Evolutionary conservation across 2,888 invertebrate genomes (phyloP).

Genomic region (Apodemia zela): DNA sequence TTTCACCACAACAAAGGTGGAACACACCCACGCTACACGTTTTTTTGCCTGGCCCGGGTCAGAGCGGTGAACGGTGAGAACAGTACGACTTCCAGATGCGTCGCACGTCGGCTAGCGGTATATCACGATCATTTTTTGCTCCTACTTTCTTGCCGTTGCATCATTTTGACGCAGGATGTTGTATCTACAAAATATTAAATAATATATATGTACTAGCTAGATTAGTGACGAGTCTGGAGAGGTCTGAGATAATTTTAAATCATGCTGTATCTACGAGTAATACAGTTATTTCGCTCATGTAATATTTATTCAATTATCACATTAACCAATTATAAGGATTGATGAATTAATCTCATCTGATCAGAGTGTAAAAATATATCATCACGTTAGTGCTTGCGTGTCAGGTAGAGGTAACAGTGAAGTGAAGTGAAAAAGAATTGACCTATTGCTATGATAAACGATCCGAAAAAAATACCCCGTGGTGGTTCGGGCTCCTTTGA

Average conservation of each 20-base stretch:
- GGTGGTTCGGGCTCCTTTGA: too few relatives aligned
- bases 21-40: slow-evolving; percentile 54
- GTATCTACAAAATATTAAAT: slow-evolving; percentile 22
- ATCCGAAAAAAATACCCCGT: too few relatives aligned
- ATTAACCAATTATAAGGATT: too few relatives aligned
- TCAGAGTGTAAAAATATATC: too few relatives aligned
- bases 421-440: too few relatives aligned
- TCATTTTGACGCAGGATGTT: slow-evolving; percentile 36
- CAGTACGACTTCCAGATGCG: slow-evolving; percentile 73
- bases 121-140: slow-evolving; percentile 55
- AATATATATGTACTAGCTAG: not conserved
- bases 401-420: too few relatives aligned
- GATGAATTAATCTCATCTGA: too few relatives aligned
- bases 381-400: too few relatives aligned
- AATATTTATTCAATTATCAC: too few relatives aligned
- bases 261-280: not conserved
- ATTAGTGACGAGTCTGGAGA: not conserved
- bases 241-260: not conserved
- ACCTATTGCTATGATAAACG: too few relatives aligned
- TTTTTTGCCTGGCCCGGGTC: slow-evolving; percentile 53
- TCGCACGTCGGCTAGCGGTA: slow-evolving; percentile 59
- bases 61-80: slow-evolving; percentile 63
- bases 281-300: not conserved
- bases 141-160: slow-evolving; percentile 38
- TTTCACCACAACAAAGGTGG: slow-evolving; percentile 52